Conservation (phyloP, 2,888 invertebrate species). For the Hypselothyrea guttata region DNA sequence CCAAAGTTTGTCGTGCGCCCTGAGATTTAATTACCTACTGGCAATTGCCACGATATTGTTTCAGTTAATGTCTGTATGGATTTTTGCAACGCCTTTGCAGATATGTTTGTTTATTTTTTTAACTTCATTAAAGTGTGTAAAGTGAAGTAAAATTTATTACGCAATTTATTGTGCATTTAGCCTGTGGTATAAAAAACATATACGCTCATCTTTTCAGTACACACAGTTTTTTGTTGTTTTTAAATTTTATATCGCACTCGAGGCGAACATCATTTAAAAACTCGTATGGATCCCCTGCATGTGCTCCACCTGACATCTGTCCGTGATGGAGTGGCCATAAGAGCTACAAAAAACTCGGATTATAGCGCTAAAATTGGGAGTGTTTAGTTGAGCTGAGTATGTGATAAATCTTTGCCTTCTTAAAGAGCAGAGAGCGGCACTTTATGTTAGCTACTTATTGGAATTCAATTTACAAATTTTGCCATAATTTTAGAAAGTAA, state of each 20-base stretch:
- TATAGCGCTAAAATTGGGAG: slow-evolving; percentile 21
- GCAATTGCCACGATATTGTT: slow-evolving; percentile 15
- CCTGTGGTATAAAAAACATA: neutral
- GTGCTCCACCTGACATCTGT: neutral
- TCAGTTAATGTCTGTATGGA: slow-evolving; percentile 26
- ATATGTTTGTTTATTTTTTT: slow-evolving; percentile 26
- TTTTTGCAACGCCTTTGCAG: slow-evolving; percentile 40
- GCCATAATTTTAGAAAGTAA: too few relatives aligned
- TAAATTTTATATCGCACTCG: slow-evolving; percentile 20
- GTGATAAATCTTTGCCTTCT: slow-evolving; percentile 21
- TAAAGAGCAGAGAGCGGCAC: neutral
- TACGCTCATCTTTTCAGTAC: slow-evolving; percentile 3
- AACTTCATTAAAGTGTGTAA: slow-evolving; percentile 37
- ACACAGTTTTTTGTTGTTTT: slow-evolving; percentile 12
- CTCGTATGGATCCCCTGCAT: slow-evolving; percentile 1
- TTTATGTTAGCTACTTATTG: too few relatives aligned
- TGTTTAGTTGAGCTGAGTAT: slow-evolving; percentile 18
- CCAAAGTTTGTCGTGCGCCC: slow-evolving; percentile 30
- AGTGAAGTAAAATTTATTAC: slow-evolving; percentile 51
- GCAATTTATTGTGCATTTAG: slow-evolving; percentile 45
- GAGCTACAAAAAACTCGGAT: slow-evolving; percentile 3
- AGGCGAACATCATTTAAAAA: slow-evolving; percentile 21
- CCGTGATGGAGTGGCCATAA: slow-evolving; percentile 20
- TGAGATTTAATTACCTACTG: slow-evolving; percentile 32
- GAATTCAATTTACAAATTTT: too few relatives aligned